phyloP scores from a whole-genome alignment of 2,113 vertebrate species.

The Tinamus guttatus region DNA sequence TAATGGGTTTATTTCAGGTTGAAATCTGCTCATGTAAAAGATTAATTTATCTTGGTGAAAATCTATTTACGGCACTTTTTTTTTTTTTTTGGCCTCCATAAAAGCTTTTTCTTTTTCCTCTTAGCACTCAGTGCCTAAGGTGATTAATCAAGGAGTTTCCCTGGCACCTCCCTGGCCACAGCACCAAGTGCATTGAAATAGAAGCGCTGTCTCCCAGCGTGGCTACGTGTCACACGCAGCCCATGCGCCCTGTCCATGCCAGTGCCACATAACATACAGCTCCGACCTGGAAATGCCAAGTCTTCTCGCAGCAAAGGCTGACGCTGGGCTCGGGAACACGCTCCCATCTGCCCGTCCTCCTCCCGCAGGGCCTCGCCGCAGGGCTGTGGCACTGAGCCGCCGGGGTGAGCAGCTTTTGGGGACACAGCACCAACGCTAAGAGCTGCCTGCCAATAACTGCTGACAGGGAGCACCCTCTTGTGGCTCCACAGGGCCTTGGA shows the following conservation, averaged over 20 bases:
- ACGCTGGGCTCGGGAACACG: neutral
- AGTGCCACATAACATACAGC: neutral
- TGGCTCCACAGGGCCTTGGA: no score
- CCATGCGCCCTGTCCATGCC: rapidly evolving
- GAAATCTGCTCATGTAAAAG: neutral
- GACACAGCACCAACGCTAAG: neutral
- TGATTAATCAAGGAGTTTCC: constrained; percentile 1
- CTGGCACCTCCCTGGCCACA: constrained; percentile 12
- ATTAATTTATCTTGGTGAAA: neutral
- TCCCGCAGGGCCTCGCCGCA: neutral
- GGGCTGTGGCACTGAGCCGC: no score
- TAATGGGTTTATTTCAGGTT: neutral
- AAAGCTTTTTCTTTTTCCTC: neutral
- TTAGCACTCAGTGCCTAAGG: rapidly evolving
- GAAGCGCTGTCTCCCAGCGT: neutral
- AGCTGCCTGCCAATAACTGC: no score
- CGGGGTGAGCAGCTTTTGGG: neutral
- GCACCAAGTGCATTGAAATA: neutral
- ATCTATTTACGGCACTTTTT: neutral
- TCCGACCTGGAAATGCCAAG: neutral
- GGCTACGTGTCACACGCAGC: rapidly evolving
- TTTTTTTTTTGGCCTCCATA: neutral
- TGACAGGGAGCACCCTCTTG: no score
- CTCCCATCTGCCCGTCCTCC: neutral
- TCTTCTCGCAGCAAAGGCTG: neutral